These are phyloP conservation scores for Spodoptera frugiperda DNA, from an alignment of 1,140 invertebrate species.

Conservation along the genomic window DNA sequence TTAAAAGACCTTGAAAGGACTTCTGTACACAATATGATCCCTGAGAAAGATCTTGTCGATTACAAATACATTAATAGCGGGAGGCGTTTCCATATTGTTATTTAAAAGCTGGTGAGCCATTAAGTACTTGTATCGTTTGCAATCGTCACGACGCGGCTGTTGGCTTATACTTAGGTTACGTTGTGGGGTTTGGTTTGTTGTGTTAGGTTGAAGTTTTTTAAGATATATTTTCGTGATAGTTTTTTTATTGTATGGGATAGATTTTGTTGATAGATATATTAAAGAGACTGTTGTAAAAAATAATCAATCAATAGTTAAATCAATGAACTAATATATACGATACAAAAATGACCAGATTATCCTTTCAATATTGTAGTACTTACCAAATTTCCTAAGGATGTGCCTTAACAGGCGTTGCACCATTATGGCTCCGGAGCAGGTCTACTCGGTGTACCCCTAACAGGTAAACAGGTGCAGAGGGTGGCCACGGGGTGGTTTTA, in stretches of 20 bases:
- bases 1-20: conserved; percentile 62
- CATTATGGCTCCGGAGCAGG: too few relatives aligned
- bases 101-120: conserved; percentile 71
- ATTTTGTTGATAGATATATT: too few relatives aligned
- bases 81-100: conserved; percentile 72
- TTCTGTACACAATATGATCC: conserved; percentile 56
- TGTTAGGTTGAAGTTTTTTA: not conserved
- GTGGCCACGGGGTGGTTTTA: too few relatives aligned
- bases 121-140: conserved; percentile 52
- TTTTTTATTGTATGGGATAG: not conserved
- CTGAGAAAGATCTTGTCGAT: conserved; percentile 69
- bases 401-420: too few relatives aligned
- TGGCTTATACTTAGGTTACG: conserved; percentile 30
- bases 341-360: too few relatives aligned
- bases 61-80: conserved; percentile 56
- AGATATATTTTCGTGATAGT: not conserved
- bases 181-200: not conserved
- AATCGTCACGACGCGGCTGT: conserved; percentile 44
- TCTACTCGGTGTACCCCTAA: too few relatives aligned
- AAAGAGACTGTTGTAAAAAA: too few relatives aligned
- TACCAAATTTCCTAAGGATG: too few relatives aligned
- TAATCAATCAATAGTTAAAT: too few relatives aligned
- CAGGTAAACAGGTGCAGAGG: too few relatives aligned
- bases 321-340: too few relatives aligned
- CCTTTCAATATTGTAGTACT: too few relatives aligned